A percentile compares a stretch with the other conserved stretches of the same genome.
Evolutionary conservation across 2,797 vertebrate species (phyloP).

Genomic region (Heterohyrax brucei): DNA sequence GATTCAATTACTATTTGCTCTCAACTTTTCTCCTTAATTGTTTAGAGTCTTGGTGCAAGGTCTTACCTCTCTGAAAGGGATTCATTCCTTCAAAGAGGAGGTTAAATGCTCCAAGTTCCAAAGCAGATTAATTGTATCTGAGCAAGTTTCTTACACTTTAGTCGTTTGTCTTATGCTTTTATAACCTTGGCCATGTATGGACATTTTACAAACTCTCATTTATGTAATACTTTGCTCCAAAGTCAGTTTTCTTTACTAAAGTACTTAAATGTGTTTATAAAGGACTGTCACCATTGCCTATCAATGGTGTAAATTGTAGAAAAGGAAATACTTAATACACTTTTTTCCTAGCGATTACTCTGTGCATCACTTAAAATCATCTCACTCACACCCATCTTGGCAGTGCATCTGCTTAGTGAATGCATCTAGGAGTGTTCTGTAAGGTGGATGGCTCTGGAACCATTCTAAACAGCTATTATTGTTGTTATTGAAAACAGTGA

Average conservation of each 20-base stretch:
- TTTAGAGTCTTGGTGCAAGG: accelerated
- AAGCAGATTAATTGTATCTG: neutral
- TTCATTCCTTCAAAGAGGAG: neutral
- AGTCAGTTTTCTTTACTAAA: neutral
- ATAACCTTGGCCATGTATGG: accelerated
- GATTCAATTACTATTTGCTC: accelerated
- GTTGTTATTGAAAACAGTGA: neutral
- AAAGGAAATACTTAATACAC: neutral
- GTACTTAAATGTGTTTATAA: neutral
- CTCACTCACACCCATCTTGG: no score
- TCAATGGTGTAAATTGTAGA: no score
- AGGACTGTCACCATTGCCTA: neutral
- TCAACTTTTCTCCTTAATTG: neutral
- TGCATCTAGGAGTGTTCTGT: accelerated
- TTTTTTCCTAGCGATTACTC: neutral
- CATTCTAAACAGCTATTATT: no score
- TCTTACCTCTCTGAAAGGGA: neutral
- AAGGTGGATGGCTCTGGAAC: neutral
- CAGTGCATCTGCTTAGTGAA: neutral
- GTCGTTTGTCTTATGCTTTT: neutral
- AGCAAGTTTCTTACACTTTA: neutral
- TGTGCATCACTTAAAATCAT: neutral
- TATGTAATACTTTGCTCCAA: neutral
- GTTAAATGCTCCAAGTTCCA: neutral
- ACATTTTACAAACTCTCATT: neutral